Evolutionary conservation across 1,140 invertebrate genomes (phyloP).

Genomic region (Dolichoris vasculosae): DNA sequence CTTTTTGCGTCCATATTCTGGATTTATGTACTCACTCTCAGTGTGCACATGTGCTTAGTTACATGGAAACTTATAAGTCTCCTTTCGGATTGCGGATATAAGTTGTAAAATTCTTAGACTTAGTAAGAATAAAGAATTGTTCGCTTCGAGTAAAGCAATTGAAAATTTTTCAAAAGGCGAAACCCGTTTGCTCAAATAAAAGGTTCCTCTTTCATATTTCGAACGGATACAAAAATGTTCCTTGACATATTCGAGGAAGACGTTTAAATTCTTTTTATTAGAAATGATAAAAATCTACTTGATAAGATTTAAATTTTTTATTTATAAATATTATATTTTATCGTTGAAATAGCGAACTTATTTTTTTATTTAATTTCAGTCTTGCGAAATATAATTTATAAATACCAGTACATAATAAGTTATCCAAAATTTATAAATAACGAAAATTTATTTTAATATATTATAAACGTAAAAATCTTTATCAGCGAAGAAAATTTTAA

Average conservation of each 20-base stretch:
- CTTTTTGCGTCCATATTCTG: background rate
- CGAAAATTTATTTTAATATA: too few species aligned
- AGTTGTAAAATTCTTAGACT: background rate
- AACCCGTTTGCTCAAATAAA: background rate
- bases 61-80: background rate
- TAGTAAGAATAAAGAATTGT: background rate
- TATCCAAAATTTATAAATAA: too few species aligned
- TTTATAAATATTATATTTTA: too few species aligned
- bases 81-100: background rate
- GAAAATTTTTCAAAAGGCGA: background rate
- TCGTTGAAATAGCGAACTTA: too few species aligned
- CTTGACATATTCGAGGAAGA: background rate
- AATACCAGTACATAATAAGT: too few species aligned
- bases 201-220: background rate
- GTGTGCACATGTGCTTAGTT: background rate
- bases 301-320: too few species aligned
- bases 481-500: too few species aligned
- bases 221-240: background rate
- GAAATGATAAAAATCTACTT: too few species aligned
- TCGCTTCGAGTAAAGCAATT: background rate
- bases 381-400: too few species aligned
- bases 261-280: too few species aligned
- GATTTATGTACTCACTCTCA: background rate
- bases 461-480: too few species aligned
- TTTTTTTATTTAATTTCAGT: too few species aligned